Base-by-base conservation (phyloP, 1,140 invertebrate species). In the Steinernema feltiae region DNA sequence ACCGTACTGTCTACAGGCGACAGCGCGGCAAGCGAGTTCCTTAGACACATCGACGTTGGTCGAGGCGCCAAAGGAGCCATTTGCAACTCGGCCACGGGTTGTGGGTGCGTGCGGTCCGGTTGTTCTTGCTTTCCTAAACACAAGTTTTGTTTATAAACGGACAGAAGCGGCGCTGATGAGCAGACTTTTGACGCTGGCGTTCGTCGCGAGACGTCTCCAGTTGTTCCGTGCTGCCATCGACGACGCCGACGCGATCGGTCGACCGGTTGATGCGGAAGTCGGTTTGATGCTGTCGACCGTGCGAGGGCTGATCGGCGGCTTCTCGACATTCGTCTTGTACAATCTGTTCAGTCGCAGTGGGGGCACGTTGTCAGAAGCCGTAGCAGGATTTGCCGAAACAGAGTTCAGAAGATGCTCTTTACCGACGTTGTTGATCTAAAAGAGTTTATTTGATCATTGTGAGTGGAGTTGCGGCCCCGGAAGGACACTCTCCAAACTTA, bases 111-210 rank as follows among this genome's bases (percentile, higher is more conserved):
- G 2, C 41, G 75, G 35, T 63, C 53, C 7, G 27, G 29, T 41
- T 30, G 73, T 17, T 76, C 74, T 30, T 76, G 24, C 7, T 32
- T 31, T 2, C 29, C 35, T 63, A 29, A 31, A 75, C 21, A 27
- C 69, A 46, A 73, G 72, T 18, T 41, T 31, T 74, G 12, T 31
- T 18, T 48, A 78, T 74, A 21, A 75, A 77, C 7, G 31, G 73
- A 21, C 21, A n/a, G n/a, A n/a, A n/a, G n/a, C n/a, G n/a, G n/a
- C n/a, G n/a, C n/a, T n/a, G n/a, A n/a, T 2, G 41, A 32, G 32
- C 32, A 70, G 27, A 84, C 81, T 71, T 84, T 81, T 82, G n/a
- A 78, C 73, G 73, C 81, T 82, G 0, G 81, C 81, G 30, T 72
- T 76, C 46, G 75, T 74, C 32, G 81, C 83, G 30, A 82, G 72